Conservation (phyloP, 1,140 invertebrate species). For the Drosophila nasuta region DNA sequence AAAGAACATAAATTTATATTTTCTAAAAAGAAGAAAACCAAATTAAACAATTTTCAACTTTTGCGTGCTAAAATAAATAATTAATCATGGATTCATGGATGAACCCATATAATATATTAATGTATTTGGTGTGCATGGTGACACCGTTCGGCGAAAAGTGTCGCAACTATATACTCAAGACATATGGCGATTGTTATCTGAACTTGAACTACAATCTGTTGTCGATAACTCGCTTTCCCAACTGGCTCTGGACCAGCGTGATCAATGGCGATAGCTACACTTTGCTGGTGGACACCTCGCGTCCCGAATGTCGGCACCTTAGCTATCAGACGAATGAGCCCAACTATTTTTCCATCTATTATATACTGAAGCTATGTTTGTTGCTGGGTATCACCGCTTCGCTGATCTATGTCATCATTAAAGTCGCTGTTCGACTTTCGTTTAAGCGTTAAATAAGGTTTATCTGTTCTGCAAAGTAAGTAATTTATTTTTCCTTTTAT, state of each 20-base stretch:
- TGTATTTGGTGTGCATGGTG: background rate
- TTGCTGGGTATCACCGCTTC: background rate
- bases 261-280: background rate
- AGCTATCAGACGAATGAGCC: background rate
- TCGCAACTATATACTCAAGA: background rate
- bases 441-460: background rate
- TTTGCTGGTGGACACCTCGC: conserved; percentile 2
- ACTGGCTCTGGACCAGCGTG: background rate
- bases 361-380: background rate
- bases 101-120: background rate
- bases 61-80: background rate
- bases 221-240: background rate
- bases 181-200: conserved; percentile 1
- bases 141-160: background rate
- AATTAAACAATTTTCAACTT: too few relatives aligned
- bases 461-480: background rate
- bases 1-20: background rate
- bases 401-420: background rate
- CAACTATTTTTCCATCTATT: background rate
- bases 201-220: background rate
- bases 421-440: background rate
- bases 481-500: background rate
- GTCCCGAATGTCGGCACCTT: background rate
- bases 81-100: background rate
- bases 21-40: background rate